Conservation (phyloP, 2,888 invertebrate species). For the Zeuzera pyrina region DNA sequence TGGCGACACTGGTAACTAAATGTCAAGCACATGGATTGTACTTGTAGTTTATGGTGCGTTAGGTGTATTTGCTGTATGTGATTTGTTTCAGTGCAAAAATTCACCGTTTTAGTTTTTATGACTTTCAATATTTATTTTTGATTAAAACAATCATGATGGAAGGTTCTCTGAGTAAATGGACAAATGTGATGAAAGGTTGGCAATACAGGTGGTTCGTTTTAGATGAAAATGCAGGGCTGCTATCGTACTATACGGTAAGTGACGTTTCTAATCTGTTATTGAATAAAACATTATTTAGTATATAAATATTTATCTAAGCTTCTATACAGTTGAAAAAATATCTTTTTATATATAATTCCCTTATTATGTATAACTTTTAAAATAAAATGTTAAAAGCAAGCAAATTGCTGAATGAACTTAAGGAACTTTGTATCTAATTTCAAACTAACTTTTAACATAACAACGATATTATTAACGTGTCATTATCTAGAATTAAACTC, state of each 20-base stretch:
- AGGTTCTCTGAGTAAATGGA: conserved; percentile 97
- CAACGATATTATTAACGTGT: too few relatives aligned
- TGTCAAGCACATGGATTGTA: conserved; percentile 64
- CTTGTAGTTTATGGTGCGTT: too few relatives aligned
- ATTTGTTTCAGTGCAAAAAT: conserved; percentile 45
- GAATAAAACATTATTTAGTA: too few relatives aligned
- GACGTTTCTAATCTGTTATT: conserved; percentile 35
- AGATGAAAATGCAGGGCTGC: conserved; percentile 95
- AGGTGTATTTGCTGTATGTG: conserved; percentile 51
- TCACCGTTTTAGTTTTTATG: conserved; percentile 52
- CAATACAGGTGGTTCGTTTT: conserved; percentile 99
- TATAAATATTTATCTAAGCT: background rate
- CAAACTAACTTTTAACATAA: too few relatives aligned
- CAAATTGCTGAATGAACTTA: too few relatives aligned
- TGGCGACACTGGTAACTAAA: conserved; percentile 27
- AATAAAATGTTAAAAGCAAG: too few relatives aligned
- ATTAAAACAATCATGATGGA: conserved; percentile 79
- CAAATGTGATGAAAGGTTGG: conserved; percentile 99
- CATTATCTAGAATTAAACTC: too few relatives aligned
- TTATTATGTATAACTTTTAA: too few relatives aligned
- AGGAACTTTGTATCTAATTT: too few relatives aligned
- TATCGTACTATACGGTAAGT: conserved; percentile 98
- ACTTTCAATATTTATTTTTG: conserved; percentile 43
- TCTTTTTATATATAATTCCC: too few relatives aligned
- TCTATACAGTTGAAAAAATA: too few relatives aligned